Conservation (phyloP, 1,140 invertebrate species). For the Hypothenemus hampei region DNA sequence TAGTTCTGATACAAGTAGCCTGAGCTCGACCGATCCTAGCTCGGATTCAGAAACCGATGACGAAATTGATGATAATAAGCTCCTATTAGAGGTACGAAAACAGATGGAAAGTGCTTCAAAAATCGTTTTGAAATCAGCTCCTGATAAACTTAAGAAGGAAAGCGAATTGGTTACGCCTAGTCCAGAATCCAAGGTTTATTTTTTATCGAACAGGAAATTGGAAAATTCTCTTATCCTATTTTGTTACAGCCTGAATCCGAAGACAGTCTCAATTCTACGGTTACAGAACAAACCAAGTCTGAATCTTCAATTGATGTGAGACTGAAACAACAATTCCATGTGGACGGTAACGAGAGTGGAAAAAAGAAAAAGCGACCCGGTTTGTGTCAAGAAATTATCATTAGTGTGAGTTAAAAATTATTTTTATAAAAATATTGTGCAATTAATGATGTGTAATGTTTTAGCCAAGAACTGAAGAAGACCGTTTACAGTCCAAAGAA, state of each 20-base stretch:
- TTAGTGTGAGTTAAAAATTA: conserved; percentile 57
- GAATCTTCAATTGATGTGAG: conserved; percentile 33
- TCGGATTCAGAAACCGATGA: conserved; percentile 52
- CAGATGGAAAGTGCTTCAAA: conserved; percentile 35
- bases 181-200: conserved; percentile 23
- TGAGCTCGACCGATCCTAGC: conserved; percentile 48
- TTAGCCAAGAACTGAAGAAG: conserved; percentile 71
- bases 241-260: conserved; percentile 19
- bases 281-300: not conserved
- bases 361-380: conserved; percentile 49
- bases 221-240: conserved; percentile 1
- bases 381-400: conserved; percentile 62
- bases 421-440: conserved; percentile 3
- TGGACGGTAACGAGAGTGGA: conserved; percentile 27
- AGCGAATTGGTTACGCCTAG: conserved; percentile 19
- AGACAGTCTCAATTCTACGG: too few species aligned
- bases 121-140: conserved; percentile 6
- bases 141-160: conserved; percentile 21
- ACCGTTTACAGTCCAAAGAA: conserved; percentile 62
- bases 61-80: conserved; percentile 39
- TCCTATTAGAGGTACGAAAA: conserved; percentile 39
- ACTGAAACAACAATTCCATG: conserved; percentile 36
- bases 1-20: conserved; percentile 43
- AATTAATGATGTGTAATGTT: not conserved
- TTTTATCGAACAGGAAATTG: not conserved